phyloP scores from a whole-genome alignment of 2,113 vertebrate species.

The Tympanuchus pallidicinctus region DNA sequence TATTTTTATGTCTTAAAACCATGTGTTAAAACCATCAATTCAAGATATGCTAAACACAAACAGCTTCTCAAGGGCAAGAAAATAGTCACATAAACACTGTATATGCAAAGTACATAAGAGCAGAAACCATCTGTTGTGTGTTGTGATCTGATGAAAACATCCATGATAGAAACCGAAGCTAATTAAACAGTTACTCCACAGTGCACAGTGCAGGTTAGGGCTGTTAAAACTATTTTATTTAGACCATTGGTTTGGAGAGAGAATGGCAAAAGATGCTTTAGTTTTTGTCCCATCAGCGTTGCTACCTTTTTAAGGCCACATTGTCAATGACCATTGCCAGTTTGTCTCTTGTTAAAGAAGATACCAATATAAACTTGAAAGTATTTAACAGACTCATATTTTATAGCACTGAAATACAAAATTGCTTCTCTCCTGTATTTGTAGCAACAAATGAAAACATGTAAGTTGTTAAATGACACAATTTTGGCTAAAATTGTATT shows the following conservation, averaged over 20 bases:
- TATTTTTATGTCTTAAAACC: background rate
- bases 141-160: constrained; percentile 46
- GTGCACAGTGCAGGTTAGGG: background rate
- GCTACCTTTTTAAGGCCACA: background rate
- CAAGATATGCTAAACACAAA: background rate
- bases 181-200: background rate
- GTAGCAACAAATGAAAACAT: constrained; percentile 41
- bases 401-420: background rate
- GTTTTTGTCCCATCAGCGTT: background rate
- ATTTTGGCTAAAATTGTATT: constrained; percentile 52
- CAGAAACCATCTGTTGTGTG: constrained; percentile 60
- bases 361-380: background rate
- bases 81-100: background rate
- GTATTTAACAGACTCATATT: background rate
- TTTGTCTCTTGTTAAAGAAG: background rate
- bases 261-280: background rate
- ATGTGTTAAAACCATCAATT: background rate
- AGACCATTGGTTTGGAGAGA: background rate
- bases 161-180: background rate
- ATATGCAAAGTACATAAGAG: background rate
- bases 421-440: constrained; percentile 5
- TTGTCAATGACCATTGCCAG: background rate
- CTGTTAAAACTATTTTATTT: background rate
- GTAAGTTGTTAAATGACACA: constrained; percentile 44
- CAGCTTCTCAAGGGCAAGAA: constrained; percentile 23